Base-by-base conservation (phyloP, 2,888 invertebrate genomes). In the Tipula lateralis region DNA sequence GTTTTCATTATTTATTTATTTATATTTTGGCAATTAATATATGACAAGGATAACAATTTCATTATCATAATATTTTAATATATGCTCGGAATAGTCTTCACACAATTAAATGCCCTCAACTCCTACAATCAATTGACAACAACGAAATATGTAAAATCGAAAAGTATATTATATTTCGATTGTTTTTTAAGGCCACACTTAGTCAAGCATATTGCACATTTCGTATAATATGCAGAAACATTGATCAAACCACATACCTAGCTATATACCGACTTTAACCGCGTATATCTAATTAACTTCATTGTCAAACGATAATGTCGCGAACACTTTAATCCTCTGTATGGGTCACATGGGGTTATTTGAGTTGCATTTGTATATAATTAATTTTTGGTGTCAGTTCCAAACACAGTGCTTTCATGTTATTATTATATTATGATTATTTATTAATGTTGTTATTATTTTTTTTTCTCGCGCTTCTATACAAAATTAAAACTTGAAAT, bases 11-110 rank as follows among this genome's bases (percentile, higher is more conserved):
- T 66, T 19, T 50, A 16, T 50, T 50, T 50, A n/a, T 50, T 50
- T 50, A 16, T 50, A 50, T 50, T 44, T 66, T 66, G 24, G 66
- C 66, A 66, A 66, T n/a, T 66, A 24, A 66, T 66, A 66, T 66
- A 66, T 66, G 66, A 66, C 66, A 66, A 66, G 66, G 66, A 66
- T 24, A 66, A 66, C 24, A 24, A 66, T 66, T 66, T 66, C 66
- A 66, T 66, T 66, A 66, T 66, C 66, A 66, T 66, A 66, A 12
- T 66, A 24, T 66, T 24, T 66, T 19, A 66, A 66, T 66, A 66
- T 24, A 66, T 66, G 66, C 9, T 24, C 24, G 24, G 19, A 13
- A 44, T 12, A 66, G 2, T 66, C 66, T 24, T 66, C 24, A 66
- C 66, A 66, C 24, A 19, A 24, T 66, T 24, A 66, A 66, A 24